phyloP scores from a whole-genome alignment of 2,113 vertebrate genomes.

The Passer domesticus region DNA sequence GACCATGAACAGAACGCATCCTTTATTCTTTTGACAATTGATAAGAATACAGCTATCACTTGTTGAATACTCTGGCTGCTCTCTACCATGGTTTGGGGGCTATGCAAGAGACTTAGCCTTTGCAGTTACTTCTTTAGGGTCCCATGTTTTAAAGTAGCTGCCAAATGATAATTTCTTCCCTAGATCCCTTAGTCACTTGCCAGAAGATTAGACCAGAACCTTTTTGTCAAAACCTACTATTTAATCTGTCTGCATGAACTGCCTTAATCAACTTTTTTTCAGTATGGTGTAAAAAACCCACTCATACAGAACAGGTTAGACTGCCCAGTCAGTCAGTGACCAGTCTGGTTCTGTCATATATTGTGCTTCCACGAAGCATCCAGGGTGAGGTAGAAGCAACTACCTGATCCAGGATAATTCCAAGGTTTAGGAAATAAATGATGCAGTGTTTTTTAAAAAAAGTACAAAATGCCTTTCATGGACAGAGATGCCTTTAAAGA shows the following conservation, averaged over 20 bases:
- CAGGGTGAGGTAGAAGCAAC: neutral
- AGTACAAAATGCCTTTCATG: neutral
- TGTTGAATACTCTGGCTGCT: neutral
- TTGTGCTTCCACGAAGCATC: neutral
- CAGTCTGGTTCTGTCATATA: neutral
- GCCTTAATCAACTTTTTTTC: neutral
- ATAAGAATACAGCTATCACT: neutral
- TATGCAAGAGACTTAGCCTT: neutral
- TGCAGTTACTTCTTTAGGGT: neutral
- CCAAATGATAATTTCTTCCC: neutral
- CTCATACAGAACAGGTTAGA: neutral
- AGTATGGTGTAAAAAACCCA: neutral
- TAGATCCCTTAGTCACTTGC: neutral
- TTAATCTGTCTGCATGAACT: neutral
- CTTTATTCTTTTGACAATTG: neutral
- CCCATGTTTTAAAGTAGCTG: neutral
- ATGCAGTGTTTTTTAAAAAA: neutral
- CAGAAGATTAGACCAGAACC: neutral
- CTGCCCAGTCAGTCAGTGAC: neutral
- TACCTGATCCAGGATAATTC: neutral
- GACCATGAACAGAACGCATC: neutral
- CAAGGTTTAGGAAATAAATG: neutral
- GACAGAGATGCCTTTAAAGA: conserved; percentile 25
- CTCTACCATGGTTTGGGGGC: neutral
- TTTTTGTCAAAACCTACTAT: neutral